phyloP scores from a whole-genome alignment of 2,113 vertebrate species.

The Cochlearius cochlearius region DNA sequence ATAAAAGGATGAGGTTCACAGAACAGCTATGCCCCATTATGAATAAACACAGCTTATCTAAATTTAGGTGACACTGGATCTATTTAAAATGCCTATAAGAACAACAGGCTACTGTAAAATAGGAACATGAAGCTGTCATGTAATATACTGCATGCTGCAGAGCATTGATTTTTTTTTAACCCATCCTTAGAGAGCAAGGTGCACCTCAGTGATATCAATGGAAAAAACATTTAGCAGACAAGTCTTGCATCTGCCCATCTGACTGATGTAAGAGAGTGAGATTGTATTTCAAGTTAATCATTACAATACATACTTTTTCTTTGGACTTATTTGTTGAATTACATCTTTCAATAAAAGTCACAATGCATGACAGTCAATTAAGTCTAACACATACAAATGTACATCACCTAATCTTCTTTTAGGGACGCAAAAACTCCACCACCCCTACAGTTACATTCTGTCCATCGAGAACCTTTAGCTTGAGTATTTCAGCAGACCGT shows the following conservation, averaged over 20 bases:
- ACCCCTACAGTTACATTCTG: neutral
- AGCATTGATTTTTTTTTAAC: neutral
- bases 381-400: neutral
- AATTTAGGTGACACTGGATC: constrained; percentile 46
- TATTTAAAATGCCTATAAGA: constrained; percentile 36
- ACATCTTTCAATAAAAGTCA: neutral
- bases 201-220: neutral
- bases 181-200: neutral
- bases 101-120: constrained; percentile 2
- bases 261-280: neutral
- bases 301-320: neutral
- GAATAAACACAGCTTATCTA: constrained; percentile 54
- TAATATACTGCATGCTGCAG: neutral
- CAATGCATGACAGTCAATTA: neutral
- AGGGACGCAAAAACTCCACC: neutral
- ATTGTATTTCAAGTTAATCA: neutral
- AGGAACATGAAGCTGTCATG: constrained; percentile 20
- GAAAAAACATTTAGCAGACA: constrained; percentile 13
- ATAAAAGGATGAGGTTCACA: neutral
- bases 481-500: neutral
- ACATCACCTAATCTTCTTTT: neutral
- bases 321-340: neutral
- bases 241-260: neutral
- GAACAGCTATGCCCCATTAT: neutral
- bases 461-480: neutral